Evolutionary conservation across 2,888 invertebrate species (phyloP).

Genomic region (Linnaemya tessellans): DNA sequence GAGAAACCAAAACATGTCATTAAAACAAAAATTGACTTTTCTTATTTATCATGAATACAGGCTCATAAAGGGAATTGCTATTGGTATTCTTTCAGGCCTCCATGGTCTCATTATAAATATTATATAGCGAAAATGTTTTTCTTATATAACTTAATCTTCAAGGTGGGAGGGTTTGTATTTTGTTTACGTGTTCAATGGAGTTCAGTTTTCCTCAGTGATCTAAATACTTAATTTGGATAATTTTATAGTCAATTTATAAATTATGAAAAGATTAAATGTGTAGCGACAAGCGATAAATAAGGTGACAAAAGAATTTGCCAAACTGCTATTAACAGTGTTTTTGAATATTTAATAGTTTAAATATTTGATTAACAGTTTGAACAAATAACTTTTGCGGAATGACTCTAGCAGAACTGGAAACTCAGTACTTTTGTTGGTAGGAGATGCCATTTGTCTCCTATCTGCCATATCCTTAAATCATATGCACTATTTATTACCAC

Average conservation of each 20-base stretch:
- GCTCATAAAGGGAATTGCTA: slow-evolving; percentile 81
- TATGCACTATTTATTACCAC: no score
- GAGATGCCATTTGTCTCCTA: no score
- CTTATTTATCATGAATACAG: slow-evolving; percentile 12
- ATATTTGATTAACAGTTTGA: neutral
- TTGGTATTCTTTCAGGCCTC: slow-evolving; percentile 76
- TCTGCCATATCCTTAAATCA: no score
- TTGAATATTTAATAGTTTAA: neutral
- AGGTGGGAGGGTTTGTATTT: slow-evolving; percentile 23
- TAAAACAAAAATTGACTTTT: slow-evolving; percentile 59
- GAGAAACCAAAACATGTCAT: slow-evolving; percentile 60
- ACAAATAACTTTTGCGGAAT: neutral
- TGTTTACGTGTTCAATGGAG: slow-evolving; percentile 71
- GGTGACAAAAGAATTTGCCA: slow-evolving; percentile 16
- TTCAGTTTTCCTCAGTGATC: slow-evolving; percentile 70
- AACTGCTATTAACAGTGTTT: neutral
- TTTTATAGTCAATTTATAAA: slow-evolving; percentile 73
- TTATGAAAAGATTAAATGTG: slow-evolving; percentile 62
- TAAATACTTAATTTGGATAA: slow-evolving; percentile 74
- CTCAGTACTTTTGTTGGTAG: no score
- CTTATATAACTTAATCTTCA: neutral
- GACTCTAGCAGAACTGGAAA: no score
- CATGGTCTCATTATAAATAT: slow-evolving; percentile 78
- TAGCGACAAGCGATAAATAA: slow-evolving; percentile 43
- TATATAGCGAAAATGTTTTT: slow-evolving; percentile 38